Evolutionary conservation across 1,140 invertebrate genomes (phyloP).

Genomic region (Camponotus vicinus): DNA sequence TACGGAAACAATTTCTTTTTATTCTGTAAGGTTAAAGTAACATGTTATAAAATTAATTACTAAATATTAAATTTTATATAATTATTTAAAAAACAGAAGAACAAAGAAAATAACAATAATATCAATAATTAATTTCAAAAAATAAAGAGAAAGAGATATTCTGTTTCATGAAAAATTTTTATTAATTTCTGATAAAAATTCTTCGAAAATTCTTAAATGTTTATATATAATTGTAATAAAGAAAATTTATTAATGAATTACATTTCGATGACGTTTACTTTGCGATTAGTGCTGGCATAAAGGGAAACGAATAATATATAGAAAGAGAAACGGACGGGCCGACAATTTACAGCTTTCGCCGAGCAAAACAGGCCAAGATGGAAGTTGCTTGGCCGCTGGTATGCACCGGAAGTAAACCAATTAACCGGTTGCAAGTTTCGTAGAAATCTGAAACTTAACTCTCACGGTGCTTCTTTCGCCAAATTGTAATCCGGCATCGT

Average conservation of each 20-base stretch:
- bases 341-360: constrained; percentile 66
- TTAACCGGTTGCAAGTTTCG: constrained; percentile 76
- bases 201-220: no score
- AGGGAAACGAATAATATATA: not conserved
- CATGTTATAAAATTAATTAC: not conserved
- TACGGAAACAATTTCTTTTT: not conserved
- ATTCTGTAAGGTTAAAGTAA: not conserved
- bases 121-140: no score
- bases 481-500: constrained; percentile 70
- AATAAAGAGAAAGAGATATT: not conserved
- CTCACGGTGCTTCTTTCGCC: constrained; percentile 73
- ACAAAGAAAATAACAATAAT: not conserved
- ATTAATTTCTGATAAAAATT: no score
- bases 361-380: constrained; percentile 68
- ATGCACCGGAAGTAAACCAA: constrained; percentile 78
- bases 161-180: not conserved
- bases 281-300: constrained; percentile 23
- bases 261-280: constrained; percentile 24
- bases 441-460: constrained; percentile 77
- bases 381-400: constrained; percentile 77
- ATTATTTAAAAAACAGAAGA: not conserved
- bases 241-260: constrained; percentile 18
- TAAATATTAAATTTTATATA: not conserved
- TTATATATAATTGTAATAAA: not conserved
- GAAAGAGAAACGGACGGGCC: constrained; percentile 12